phyloP scores from a whole-genome alignment of 2,113 vertebrate genomes.

The Equus przewalskii region DNA sequence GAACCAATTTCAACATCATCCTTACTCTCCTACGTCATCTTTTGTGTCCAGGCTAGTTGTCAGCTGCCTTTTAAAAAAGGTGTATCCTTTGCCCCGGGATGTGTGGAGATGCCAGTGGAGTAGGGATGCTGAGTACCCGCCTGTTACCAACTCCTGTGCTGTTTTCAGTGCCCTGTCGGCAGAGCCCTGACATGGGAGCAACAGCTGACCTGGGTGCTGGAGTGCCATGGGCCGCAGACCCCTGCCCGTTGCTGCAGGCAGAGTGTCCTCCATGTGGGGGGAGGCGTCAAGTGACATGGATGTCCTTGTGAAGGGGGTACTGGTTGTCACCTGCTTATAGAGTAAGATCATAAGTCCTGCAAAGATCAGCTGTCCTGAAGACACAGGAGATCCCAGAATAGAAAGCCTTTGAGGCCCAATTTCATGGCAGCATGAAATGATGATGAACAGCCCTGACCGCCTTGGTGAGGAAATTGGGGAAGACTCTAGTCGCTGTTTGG shows the following conservation, averaged over 20 bases:
- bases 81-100: background rate
- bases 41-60: background rate
- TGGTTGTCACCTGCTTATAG: background rate
- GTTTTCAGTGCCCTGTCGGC: background rate
- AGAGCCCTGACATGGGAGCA: background rate
- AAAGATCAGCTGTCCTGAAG: too few relatives aligned
- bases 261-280: fast-evolving
- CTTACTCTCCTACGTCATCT: background rate
- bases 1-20: background rate
- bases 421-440: background rate
- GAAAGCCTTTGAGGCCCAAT: background rate
- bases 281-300: background rate
- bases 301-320: background rate
- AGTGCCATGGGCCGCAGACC: fast-evolving
- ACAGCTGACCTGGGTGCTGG: background rate
- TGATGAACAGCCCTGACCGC: fast-evolving
- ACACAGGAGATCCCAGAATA: background rate
- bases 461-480: background rate
- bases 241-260: background rate
- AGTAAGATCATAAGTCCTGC: too few relatives aligned
- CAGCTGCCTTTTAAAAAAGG: background rate
- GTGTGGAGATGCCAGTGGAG: background rate
- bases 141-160: background rate
- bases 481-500: fast-evolving
- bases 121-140: background rate